Percentiles rank a stretch among this genome's conserved stretches.
phyloP scores from a whole-genome alignment of 2,888 invertebrate genomes.

The Eupithecia abbreviata region DNA sequence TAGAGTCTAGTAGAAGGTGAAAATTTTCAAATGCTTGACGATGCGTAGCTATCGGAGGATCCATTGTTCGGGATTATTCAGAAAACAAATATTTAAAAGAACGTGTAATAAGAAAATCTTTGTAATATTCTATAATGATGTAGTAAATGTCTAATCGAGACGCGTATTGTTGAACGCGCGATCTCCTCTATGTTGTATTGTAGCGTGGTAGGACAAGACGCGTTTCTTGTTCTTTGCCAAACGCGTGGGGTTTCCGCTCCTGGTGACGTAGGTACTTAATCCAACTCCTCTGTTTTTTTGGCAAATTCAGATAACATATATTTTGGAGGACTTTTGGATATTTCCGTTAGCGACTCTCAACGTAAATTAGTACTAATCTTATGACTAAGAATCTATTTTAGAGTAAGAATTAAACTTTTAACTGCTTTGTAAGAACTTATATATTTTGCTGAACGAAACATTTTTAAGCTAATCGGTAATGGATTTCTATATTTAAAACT shows the following conservation, averaged over 20 bases:
- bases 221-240: neutral
- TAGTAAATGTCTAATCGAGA: neutral
- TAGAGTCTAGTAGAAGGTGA: slow-evolving; percentile 1
- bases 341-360: slow-evolving; percentile 73
- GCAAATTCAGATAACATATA: slow-evolving; percentile 68
- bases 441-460: slow-evolving; percentile 65
- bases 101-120: neutral
- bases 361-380: slow-evolving; percentile 51
- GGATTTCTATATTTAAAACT: slow-evolving; percentile 56
- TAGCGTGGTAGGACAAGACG: neutral
- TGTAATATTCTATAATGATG: neutral
- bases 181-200: neutral
- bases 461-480: slow-evolving; percentile 66
- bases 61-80: slow-evolving; percentile 46
- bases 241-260: neutral
- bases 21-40: slow-evolving; percentile 6
- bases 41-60: slow-evolving; percentile 33
- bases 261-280: slow-evolving; percentile 34
- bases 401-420: slow-evolving; percentile 57
- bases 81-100: slow-evolving; percentile 51
- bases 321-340: slow-evolving; percentile 79
- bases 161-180: neutral
- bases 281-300: slow-evolving; percentile 57
- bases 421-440: slow-evolving; percentile 62
- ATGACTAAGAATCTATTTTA: slow-evolving; percentile 59